Conservation (phyloP, 2,888 invertebrate species). For the Agrotis puta region DNA sequence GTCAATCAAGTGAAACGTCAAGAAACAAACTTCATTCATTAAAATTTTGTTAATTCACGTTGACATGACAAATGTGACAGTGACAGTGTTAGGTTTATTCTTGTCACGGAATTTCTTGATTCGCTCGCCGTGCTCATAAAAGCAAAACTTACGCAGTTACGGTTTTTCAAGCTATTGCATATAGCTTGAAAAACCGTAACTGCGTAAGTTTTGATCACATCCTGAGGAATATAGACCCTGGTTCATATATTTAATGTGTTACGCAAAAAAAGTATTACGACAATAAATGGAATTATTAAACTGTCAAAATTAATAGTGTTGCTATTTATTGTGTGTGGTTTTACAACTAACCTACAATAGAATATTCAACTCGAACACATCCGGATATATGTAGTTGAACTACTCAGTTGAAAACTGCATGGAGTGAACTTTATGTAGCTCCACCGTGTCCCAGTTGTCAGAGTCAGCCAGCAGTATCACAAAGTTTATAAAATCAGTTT, state of each 20-base stretch:
- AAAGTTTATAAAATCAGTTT: slow-evolving; percentile 75
- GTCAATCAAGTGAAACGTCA: too few species aligned
- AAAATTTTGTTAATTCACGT: too few species aligned
- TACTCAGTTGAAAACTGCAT: not conserved
- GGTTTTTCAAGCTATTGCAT: too few species aligned
- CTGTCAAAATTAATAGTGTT: not conserved
- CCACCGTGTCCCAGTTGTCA: slow-evolving; percentile 15
- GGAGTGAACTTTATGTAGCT: slow-evolving; percentile 23
- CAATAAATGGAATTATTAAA: not conserved
- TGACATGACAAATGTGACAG: too few species aligned
- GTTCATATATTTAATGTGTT: not conserved
- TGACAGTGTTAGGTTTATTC: too few species aligned
- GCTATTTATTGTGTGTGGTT: too few species aligned
- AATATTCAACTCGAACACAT: not conserved
- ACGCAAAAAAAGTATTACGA: not conserved
- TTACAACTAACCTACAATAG: not conserved
- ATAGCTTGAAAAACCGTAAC: too few species aligned
- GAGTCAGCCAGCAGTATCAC: slow-evolving; percentile 33
- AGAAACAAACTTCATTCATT: too few species aligned
- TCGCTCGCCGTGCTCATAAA: too few species aligned
- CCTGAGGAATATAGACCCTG: not conserved
- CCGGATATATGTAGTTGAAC: not conserved
- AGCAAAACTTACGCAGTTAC: too few species aligned
- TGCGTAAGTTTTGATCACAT: not conserved
- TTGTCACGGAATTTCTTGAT: too few species aligned